Evolutionary conservation across 2,888 invertebrate genomes (phyloP).

Genomic region (Parelbella ahira): DNA sequence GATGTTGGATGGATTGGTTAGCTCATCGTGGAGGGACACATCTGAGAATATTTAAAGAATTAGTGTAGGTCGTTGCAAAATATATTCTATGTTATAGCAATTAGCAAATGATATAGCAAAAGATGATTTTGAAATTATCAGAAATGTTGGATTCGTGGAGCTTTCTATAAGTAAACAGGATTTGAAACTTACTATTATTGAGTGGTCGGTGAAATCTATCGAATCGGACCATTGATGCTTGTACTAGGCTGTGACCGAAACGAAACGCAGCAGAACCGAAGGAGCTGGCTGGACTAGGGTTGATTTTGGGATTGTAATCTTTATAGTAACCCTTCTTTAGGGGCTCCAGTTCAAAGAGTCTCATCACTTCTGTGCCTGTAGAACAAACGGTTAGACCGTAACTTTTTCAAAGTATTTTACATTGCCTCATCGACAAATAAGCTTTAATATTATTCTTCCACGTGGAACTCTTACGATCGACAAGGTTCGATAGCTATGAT

Average conservation of each 20-base stretch:
- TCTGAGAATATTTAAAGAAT: conserved; percentile 81
- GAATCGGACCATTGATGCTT: conserved; percentile 86
- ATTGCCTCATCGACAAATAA: no score
- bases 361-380: conserved; percentile 85
- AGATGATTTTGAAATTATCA: no score
- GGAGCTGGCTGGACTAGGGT: conserved; percentile 88
- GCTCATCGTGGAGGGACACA: conserved; percentile 89
- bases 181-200: conserved; percentile 83
- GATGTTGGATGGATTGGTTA: conserved; percentile 84
- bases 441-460: no score
- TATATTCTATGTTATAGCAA: no score
- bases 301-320: conserved; percentile 84
- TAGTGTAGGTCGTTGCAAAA: no score
- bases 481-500: no score
- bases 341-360: conserved; percentile 87
- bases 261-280: conserved; percentile 92
- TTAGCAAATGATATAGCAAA: no score
- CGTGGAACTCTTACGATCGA: no score
- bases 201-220: conserved; percentile 85
- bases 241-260: conserved; percentile 93
- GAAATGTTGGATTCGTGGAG: no score
- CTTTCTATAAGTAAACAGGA: no score
- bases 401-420: no score
- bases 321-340: conserved; percentile 84
- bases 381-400: no score